Conservation (phyloP, 2,797 vertebrate species). For the Zalophus californianus region DNA sequence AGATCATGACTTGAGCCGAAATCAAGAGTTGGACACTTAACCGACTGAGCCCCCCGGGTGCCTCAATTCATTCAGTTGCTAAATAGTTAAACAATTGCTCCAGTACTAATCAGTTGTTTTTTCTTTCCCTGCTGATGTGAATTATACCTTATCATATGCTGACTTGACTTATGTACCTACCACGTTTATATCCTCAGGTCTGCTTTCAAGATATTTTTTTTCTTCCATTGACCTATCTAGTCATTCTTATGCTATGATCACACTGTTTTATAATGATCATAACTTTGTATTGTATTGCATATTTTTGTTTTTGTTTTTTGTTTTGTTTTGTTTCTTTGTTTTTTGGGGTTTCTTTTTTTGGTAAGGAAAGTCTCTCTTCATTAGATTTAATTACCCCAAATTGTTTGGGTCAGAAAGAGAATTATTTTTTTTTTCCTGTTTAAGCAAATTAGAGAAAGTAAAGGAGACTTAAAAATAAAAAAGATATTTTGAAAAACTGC, state of each 20-base stretch:
- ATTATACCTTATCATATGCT: neutral
- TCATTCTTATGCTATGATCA: neutral
- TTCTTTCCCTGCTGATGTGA: neutral
- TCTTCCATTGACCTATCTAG: neutral
- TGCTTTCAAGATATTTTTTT: neutral
- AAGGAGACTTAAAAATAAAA: neutral
- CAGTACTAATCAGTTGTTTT: neutral
- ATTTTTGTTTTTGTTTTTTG: neutral
- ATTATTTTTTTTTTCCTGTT: neutral
- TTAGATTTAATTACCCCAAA: neutral
- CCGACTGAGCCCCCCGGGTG: neutral
- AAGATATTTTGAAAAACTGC: neutral
- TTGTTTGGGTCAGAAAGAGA: neutral
- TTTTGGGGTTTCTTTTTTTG: neutral
- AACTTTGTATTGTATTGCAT: neutral
- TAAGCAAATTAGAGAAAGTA: neutral
- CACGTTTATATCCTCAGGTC: too few relatives aligned
- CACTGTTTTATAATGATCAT: neutral
- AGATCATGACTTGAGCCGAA: neutral
- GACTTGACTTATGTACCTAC: neutral
- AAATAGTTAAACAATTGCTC: neutral
- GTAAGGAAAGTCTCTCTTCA: neutral
- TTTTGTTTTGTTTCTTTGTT: too few relatives aligned
- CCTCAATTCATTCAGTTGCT: slow-evolving; percentile 25
- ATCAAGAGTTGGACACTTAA: neutral